Percentiles rank a stretch among this genome's conserved stretches.
These are phyloP conservation scores for Anoura caudifer DNA, from an alignment of 2,113 vertebrate species.

Conservation along the genomic window DNA sequence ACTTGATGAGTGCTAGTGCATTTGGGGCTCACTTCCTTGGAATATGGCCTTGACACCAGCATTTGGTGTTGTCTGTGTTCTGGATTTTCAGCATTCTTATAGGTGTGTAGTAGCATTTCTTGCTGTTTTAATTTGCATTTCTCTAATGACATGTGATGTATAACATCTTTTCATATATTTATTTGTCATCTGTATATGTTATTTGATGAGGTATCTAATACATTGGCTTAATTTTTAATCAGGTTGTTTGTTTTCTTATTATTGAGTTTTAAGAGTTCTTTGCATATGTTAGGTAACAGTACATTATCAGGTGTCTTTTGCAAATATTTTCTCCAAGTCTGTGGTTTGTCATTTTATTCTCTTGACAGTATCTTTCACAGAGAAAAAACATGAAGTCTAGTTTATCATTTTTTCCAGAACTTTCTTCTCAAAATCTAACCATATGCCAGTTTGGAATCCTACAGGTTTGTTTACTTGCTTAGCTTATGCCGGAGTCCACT, in stretches of 20 bases:
- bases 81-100: neutral
- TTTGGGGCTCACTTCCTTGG: rapidly evolving
- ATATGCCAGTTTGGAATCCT: neutral
- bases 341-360: neutral
- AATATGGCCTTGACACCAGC: no score
- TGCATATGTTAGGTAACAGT: neutral
- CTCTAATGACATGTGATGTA: neutral
- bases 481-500: neutral
- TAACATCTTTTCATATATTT: neutral
- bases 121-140: neutral
- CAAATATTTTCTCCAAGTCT: neutral
- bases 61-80: neutral
- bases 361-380: neutral
- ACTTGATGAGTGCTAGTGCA: rapidly evolving
- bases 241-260: neutral
- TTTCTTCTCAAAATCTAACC: neutral
- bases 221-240: neutral
- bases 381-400: neutral
- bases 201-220: neutral
- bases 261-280: neutral
- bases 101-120: neutral
- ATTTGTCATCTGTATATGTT: neutral
- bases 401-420: neutral
- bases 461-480: neutral
- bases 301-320: neutral